Conservation (phyloP, 2,113 vertebrate genomes). For the Burhinus oedicnemus region DNA sequence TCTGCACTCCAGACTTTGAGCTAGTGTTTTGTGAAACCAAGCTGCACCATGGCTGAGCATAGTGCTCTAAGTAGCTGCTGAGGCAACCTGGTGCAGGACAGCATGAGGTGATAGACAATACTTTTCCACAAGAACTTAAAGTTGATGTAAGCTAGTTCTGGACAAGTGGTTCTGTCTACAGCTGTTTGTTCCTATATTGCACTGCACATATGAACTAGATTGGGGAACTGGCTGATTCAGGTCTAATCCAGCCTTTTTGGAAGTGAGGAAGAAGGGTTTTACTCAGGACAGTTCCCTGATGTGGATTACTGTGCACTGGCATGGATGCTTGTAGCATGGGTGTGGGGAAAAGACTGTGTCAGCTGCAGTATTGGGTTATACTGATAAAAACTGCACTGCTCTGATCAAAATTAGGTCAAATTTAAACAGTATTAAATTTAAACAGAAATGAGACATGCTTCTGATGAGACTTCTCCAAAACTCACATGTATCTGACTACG, state of each 20-base stretch:
- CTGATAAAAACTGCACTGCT: slow-evolving; percentile 11
- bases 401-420: slow-evolving; percentile 23
- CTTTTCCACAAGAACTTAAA: not conserved
- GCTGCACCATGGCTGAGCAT: not conserved
- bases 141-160: not conserved
- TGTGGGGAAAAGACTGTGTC: not conserved
- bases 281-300: not conserved
- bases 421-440: slow-evolving; percentile 3
- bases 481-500: slow-evolving; percentile 35
- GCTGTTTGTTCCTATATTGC: not conserved
- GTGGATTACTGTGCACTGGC: not conserved
- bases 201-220: not conserved
- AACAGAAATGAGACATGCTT: slow-evolving; percentile 11
- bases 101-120: not conserved
- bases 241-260: not conserved
- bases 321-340: not conserved
- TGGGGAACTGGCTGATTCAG: not conserved
- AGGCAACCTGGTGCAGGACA: not conserved
- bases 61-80: not conserved
- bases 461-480: slow-evolving; percentile 42
- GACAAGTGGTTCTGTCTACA: not conserved
- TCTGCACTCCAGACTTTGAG: not conserved
- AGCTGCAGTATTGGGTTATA: slow-evolving; percentile 14
- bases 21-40: not conserved
- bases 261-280: not conserved